Percentiles rank a stretch among this genome's conserved stretches.
phyloP scores from a whole-genome alignment of 2,113 vertebrate species.

The Oxyura jamaicensis region DNA sequence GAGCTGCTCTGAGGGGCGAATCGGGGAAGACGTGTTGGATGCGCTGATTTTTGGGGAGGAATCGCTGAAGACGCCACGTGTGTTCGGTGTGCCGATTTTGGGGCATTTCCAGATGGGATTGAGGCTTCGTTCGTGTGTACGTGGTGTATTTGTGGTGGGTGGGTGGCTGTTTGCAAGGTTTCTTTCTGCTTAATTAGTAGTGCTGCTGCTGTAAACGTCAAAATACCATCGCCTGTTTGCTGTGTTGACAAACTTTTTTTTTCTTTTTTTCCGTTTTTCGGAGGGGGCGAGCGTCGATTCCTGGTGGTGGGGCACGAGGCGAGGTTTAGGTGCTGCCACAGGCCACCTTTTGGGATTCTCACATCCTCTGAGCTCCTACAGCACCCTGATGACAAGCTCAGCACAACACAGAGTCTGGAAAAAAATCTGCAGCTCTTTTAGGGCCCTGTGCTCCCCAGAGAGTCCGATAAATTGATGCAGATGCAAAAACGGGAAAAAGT shows the following conservation, averaged over 20 bases:
- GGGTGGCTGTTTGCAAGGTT: slow-evolving; percentile 19
- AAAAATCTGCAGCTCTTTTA: background rate
- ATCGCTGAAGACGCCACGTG: background rate
- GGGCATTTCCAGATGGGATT: background rate
- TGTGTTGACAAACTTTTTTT: slow-evolving; percentile 2
- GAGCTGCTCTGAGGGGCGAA: background rate
- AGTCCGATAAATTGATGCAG: background rate
- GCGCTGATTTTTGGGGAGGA: background rate
- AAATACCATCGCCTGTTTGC: slow-evolving; percentile 23
- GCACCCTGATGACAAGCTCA: background rate
- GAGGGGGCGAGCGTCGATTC: background rate
- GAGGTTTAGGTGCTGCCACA: background rate
- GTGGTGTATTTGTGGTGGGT: background rate
- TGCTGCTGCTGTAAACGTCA: background rate
- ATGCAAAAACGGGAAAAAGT: background rate
- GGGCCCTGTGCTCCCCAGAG: background rate
- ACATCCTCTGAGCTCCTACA: background rate
- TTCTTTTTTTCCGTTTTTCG: background rate
- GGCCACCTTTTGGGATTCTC: background rate
- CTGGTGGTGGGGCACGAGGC: background rate
- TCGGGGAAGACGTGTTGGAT: background rate
- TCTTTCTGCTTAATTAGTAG: background rate
- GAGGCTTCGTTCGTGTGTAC: background rate
- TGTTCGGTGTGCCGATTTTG: background rate
- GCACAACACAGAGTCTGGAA: background rate